phyloP scores from a whole-genome alignment of 2,888 invertebrate genomes.

The Selenia dentaria region DNA sequence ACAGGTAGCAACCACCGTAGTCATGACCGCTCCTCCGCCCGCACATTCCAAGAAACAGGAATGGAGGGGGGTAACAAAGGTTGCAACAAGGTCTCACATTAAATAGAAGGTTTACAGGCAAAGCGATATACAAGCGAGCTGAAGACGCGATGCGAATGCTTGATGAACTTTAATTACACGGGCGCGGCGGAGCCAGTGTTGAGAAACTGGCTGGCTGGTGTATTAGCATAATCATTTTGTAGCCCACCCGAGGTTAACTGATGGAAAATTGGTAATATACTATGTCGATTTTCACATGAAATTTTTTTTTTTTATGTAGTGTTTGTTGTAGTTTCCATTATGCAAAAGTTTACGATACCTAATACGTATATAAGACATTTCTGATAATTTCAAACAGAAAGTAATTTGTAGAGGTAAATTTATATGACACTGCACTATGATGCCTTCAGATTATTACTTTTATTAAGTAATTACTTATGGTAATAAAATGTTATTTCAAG shows the following conservation, averaged over 20 bases:
- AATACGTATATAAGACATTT: no score
- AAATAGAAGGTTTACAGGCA: constrained; percentile 44
- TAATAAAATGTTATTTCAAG: not conserved
- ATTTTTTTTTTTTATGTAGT: constrained; percentile 20
- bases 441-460: no score
- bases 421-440: no score
- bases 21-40: constrained; percentile 33
- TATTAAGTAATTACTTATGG: no score
- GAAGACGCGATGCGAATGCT: constrained; percentile 60
- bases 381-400: no score
- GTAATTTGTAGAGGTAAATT: no score
- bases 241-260: constrained; percentile 54
- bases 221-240: constrained; percentile 70
- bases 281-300: constrained; percentile 31
- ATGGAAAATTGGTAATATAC: constrained; percentile 57
- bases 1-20: constrained; percentile 50
- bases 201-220: constrained; percentile 62
- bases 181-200: constrained; percentile 48
- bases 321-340: constrained; percentile 8
- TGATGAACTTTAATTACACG: constrained; percentile 70
- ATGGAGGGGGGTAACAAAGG: constrained; percentile 38
- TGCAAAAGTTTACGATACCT: not conserved
- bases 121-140: constrained; percentile 54
- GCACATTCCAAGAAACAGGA: constrained; percentile 25
- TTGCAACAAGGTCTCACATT: constrained; percentile 44